phyloP scores from a whole-genome alignment of 2,888 invertebrate genomes.

The Ormyrus thymus region DNA sequence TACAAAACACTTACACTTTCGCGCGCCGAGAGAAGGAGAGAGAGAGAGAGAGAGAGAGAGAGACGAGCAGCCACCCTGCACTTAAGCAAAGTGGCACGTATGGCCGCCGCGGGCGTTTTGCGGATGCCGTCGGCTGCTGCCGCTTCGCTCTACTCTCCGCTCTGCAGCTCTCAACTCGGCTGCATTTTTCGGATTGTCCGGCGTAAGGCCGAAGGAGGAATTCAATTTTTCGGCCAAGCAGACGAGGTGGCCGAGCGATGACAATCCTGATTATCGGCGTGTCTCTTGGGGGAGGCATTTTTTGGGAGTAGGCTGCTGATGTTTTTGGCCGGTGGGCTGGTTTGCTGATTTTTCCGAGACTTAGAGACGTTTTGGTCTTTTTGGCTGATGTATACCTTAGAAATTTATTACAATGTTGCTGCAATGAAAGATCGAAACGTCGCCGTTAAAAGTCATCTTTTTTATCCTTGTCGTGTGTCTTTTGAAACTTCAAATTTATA shows the following conservation, averaged over 20 bases:
- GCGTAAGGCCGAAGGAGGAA: background rate
- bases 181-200: constrained; percentile 1
- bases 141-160: constrained; percentile 23
- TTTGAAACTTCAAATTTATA: no score
- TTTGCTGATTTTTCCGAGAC: no score
- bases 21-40: constrained; percentile 41
- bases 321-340: no score
- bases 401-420: no score
- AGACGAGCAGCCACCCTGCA: constrained; percentile 62
- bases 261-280: background rate
- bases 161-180: background rate
- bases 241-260: background rate
- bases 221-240: constrained; percentile 25
- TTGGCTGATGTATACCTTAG: no score
- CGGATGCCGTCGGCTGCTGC: constrained; percentile 57
- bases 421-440: no score
- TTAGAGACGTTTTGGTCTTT: no score
- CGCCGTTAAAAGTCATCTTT: no score
- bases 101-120: constrained; percentile 61
- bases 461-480: no score
- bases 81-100: constrained; percentile 69
- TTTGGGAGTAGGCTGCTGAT: no score
- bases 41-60: constrained; percentile 18
- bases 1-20: constrained; percentile 66
- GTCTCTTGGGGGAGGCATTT: no score